Evolutionary conservation across 30 jellyfish, hydroid and myxozoan species (phyloP), one percentile per base, ranked within the genome.

Genomic region (Hydractinia echinata): DNA sequence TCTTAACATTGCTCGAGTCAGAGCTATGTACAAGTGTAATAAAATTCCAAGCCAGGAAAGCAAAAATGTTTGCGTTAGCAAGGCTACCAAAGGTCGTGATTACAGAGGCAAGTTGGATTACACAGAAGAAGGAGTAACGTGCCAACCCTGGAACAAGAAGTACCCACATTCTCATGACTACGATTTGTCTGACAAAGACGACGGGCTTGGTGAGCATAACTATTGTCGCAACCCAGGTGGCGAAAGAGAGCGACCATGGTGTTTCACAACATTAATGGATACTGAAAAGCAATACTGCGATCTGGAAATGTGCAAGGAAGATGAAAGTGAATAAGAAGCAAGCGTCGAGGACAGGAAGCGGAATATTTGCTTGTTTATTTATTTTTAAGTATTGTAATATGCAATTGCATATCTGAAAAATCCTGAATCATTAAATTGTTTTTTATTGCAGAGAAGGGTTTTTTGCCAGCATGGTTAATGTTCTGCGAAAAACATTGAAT

Each of bases 181-280:
- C 68, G 80, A 88, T 82, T 74, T 79, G 58, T 81, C 62, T 5
- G 79, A 93, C 56, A 86, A 55, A n/a, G 55, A 4, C 14, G 94
- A 84, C 67, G 96, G 95, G 4, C 86, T 87, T 8, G 96, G 96
- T 66, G 58, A 61, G 16, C 96, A 93, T 67, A 87, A 93, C 66
- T 77, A 76, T 50, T 87, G 99, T 81, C 95, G 96, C 5, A 87
- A 93, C 72, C 98, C 98, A 16, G 96, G 95, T 16, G 98, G 98
- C 7, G 62, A 91, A 53, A 79, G 89, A 61, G 82, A 76, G 74
- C 85, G 96, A 82, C 98, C 98, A 4, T 92, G 98, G 98, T 92
- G 98, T 66, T 92, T 66, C 80, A 92, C 98, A 30, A 92, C 98
- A 51, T 48, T 77, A 4, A 54, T 16, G 20, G 76, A 61, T 10